A percentile compares a stretch with the other conserved stretches of the same genome.
Evolutionary conservation across 2,113 vertebrate genomes (phyloP).

Genomic region (Odontesthes bonariensis): DNA sequence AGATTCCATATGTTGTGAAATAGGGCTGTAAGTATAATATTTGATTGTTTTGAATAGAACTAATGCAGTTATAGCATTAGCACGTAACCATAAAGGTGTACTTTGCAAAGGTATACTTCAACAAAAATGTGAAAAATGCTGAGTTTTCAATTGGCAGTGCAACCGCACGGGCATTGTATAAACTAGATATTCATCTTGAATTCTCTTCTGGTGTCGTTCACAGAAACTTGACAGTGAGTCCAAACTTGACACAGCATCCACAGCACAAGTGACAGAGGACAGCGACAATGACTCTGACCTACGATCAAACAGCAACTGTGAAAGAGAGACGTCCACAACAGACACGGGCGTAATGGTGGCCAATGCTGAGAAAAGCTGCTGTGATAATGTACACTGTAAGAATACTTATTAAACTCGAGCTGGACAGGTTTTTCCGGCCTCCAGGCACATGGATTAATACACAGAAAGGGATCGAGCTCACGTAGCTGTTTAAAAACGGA

Average conservation of each 20-base stretch:
- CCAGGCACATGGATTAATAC: not conserved
- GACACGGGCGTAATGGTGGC: not conserved
- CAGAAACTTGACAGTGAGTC: constrained; percentile 35
- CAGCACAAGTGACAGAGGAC: constrained; percentile 3
- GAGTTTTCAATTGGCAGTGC: no score
- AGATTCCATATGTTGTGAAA: no score
- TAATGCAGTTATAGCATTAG: no score
- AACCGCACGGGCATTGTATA: no score
- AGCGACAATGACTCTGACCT: not conserved
- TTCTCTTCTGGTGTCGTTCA: not conserved
- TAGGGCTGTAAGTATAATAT: no score
- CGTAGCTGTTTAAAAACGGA: not conserved
- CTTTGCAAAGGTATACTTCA: no score
- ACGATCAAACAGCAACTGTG: not conserved
- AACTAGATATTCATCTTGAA: not conserved
- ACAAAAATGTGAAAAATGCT: no score
- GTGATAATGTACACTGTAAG: constrained; percentile 22
- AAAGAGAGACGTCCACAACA: not conserved
- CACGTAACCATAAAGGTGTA: no score
- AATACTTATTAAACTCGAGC: not conserved
- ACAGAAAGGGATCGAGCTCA: not conserved
- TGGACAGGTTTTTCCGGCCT: not conserved
- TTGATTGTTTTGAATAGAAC: no score
- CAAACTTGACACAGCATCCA: not conserved
- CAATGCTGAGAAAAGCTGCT: not conserved